These are phyloP conservation scores for Drosophila tanythrix DNA, from an alignment of 2,888 invertebrate genomes.

Conservation along the genomic window DNA sequence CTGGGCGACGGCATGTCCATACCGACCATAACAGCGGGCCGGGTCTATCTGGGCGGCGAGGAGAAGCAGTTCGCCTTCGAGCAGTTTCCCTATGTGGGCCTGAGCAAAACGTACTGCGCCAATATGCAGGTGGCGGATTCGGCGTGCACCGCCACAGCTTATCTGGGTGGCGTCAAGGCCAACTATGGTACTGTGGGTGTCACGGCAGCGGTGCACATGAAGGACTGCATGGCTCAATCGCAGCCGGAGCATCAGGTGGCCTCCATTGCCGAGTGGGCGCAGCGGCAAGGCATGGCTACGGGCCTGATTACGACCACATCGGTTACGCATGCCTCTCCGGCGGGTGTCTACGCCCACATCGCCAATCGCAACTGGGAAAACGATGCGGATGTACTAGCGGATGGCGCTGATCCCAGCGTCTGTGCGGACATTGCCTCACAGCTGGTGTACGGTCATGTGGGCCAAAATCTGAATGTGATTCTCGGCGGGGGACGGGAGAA, in stretches of 20 bases:
- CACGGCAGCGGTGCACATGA: conserved; percentile 88
- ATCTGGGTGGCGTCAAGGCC: conserved; percentile 91
- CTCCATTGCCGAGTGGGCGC: conserved; percentile 90
- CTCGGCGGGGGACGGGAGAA: conserved; percentile 91
- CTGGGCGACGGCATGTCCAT: conserved; percentile 95
- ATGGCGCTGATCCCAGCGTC: conserved; percentile 85
- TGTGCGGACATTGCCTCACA: conserved; percentile 91
- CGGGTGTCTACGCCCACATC: conserved; percentile 90
- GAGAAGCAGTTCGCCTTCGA: conserved; percentile 91
- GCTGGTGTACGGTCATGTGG: conserved; percentile 88
- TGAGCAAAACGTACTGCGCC: conserved; percentile 93
- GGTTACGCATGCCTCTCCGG: conserved; percentile 92
- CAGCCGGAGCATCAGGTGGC: conserved; percentile 87
- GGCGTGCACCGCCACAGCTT: conserved; percentile 93
- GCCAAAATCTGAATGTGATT: conserved; percentile 90
- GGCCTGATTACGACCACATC: conserved; percentile 91
- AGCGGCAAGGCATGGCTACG: conserved; percentile 87
- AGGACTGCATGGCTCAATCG: conserved; percentile 88
- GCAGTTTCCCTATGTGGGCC: conserved; percentile 90
- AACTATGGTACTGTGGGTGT: conserved; percentile 92
- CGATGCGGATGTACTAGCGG: conserved; percentile 87
- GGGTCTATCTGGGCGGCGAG: conserved; percentile 92
- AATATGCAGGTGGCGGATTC: conserved; percentile 93
- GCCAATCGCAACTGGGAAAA: conserved; percentile 91
- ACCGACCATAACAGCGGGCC: conserved; percentile 91